Evolutionary conservation across 2,113 vertebrate genomes (phyloP).

Genomic region (Tachysurus fulvidraco): DNA sequence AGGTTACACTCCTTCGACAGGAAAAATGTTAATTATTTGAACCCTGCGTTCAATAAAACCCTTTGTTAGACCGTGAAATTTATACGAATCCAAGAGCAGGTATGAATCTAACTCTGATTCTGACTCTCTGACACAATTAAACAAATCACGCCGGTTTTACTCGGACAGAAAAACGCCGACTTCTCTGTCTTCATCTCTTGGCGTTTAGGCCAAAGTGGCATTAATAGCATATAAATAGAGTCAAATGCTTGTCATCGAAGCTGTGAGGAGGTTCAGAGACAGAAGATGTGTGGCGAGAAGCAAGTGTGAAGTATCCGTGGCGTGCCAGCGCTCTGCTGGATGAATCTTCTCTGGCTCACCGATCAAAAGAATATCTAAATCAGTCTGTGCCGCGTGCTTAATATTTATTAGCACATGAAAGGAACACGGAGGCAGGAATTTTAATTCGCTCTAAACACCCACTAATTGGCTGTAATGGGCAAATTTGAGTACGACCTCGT

Average conservation of each 20-base stretch:
- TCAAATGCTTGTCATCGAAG: not conserved
- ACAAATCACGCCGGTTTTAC: not conserved
- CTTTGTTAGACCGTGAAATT: not conserved
- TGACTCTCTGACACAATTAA: not conserved
- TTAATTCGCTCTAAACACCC: conserved; percentile 51
- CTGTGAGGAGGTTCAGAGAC: not conserved
- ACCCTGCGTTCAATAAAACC: not conserved
- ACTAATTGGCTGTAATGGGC: conserved; percentile 54
- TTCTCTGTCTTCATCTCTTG: not conserved
- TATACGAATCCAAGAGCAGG: not conserved
- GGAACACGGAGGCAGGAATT: conserved; percentile 8
- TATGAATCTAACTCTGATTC: not conserved
- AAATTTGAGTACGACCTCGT: conserved; percentile 68
- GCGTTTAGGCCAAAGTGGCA: not conserved
- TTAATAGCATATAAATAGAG: not conserved
- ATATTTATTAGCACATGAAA: conserved; percentile 49
- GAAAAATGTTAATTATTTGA: not conserved
- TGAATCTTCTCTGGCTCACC: conserved; percentile 19
- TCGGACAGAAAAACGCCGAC: not conserved
- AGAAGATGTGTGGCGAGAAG: not conserved
- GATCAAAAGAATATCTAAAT: conserved; percentile 51
- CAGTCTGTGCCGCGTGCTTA: conserved; percentile 20
- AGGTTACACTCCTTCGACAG: not conserved
- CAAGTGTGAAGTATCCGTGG: not conserved
- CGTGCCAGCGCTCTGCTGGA: conserved; percentile 19